Base-by-base conservation (phyloP, 2,113 vertebrate genomes). In the Dunckerocampus dactyliophorus region DNA sequence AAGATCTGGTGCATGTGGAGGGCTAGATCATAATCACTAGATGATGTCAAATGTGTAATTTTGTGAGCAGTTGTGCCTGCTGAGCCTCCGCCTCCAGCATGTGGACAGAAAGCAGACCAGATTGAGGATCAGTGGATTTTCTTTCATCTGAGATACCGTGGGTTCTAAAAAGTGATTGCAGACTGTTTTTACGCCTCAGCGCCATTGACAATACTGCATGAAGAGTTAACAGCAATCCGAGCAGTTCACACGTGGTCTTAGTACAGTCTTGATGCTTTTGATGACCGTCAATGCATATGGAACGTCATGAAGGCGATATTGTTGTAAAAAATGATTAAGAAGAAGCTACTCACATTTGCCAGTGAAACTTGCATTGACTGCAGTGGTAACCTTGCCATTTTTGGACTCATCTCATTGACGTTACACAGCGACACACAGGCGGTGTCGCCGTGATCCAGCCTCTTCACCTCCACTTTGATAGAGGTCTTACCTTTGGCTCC, bases 301-400 rank as follows among this genome's bases (percentile, higher is more conserved):
- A 61, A 54, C 48, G 31, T 46, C 3, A 53, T 12, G 14, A 13
- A 34, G n/a, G 12, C 2, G 21, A 43, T 6, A 48, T 13, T 34
- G n/a, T 17, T 11, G 47, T 19, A 31, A 12, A 55, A 34, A 54
- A 37, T 34, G 3, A 46, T 31, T 6, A 39, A 6, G 1, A 65
- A 13, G 24, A 12, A 47, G 52, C 0, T 3, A 51, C 87, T 79
- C 71, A 90, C 90, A 69, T 91, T 80, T 66, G 85, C 86, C 51
- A 92, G 69, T 10, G 89, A 86, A 48, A 91, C 90, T 53, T 84
- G 81, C 12, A 85, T 16, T 47, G 88, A 85, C 71, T 91, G 89
- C 24, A 81, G 75, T 1, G 90, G 88, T 7, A 86, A 55, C 6
- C 4, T 13, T 0, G 78, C 62, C 59, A 85, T 43, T 68, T 83